These are phyloP conservation scores for Phytoseiulus persimilis DNA, from an alignment of 2,888 invertebrate genomes.

Conservation along the genomic window DNA sequence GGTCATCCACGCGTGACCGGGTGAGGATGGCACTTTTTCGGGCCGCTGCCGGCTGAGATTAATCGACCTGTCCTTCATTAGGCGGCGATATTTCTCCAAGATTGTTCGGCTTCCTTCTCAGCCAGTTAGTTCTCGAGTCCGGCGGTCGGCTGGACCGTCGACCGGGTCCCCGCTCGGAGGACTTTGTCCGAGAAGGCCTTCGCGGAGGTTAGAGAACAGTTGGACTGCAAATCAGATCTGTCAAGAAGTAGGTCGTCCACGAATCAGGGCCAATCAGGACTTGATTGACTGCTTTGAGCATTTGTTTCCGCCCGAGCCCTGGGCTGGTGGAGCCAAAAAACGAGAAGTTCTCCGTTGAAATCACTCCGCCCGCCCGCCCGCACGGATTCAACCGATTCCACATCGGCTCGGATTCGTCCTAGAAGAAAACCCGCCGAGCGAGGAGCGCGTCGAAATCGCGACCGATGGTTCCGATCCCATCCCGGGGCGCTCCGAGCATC, in stretches of 20 bases:
- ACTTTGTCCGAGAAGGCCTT: background rate
- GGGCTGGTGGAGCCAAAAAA: background rate
- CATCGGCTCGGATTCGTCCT: no score
- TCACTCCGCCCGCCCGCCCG: no score
- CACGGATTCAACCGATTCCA: no score
- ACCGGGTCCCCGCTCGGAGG: background rate
- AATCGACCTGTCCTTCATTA: conserved; percentile 38
- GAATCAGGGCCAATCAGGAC: background rate
- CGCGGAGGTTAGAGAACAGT: background rate
- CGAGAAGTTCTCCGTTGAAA: no score
- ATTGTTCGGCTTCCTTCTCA: background rate
- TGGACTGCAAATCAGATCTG: background rate
- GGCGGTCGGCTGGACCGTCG: background rate
- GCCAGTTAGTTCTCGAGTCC: background rate
- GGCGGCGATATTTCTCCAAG: conserved; percentile 35
- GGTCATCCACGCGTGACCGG: conserved; percentile 5
- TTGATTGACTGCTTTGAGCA: background rate
- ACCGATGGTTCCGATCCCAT: no score
- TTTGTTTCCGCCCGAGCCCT: background rate
- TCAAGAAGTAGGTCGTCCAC: background rate
- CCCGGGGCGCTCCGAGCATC: no score
- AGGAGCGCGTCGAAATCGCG: no score
- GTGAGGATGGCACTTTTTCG: conserved; percentile 5
- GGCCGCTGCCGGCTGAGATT: background rate
- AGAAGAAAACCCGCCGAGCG: no score